These are phyloP conservation scores for Sinotaia quadrata DNA, from an alignment of 2,888 invertebrate genomes.

Conservation along the genomic window DNA sequence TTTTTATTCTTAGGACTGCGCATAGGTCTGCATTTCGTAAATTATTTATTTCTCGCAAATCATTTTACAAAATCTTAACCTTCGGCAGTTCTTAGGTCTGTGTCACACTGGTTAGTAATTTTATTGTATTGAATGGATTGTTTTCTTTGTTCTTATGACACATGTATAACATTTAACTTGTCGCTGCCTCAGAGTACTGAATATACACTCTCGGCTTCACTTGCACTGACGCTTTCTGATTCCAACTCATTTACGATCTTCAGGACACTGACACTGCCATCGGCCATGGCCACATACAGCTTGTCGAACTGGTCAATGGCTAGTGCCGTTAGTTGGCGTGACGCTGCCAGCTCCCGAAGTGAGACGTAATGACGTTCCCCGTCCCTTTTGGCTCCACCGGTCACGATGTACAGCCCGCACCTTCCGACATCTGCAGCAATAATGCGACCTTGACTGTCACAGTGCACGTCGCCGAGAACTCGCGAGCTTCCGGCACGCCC, in stretches of 20 bases:
- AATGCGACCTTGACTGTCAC: constrained; percentile 9
- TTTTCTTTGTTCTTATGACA: too few species aligned
- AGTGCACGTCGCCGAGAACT: constrained; percentile 2
- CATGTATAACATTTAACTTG: too few species aligned
- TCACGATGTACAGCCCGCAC: constrained; percentile 16
- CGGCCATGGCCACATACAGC: constrained; percentile 9
- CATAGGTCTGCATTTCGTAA: too few species aligned
- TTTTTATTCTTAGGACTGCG: too few species aligned
- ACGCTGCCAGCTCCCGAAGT: background rate
- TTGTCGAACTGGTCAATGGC: too few species aligned
- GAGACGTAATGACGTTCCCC: constrained; percentile 21
- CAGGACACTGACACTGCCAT: constrained; percentile 4
- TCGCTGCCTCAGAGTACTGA: background rate
- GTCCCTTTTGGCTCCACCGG: background rate
- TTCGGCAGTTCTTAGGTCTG: too few species aligned
- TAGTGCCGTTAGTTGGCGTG: too few species aligned
- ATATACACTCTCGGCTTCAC: background rate
- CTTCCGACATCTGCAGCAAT: constrained; percentile 8
- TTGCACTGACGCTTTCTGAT: background rate
- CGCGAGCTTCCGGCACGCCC: background rate
- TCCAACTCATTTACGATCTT: background rate
- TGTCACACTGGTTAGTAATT: too few species aligned
- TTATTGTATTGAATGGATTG: too few species aligned
- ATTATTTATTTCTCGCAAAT: too few species aligned
- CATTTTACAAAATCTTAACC: too few species aligned